phyloP scores from a whole-genome alignment of 1,140 invertebrate species.

The Orius insidiosus region DNA sequence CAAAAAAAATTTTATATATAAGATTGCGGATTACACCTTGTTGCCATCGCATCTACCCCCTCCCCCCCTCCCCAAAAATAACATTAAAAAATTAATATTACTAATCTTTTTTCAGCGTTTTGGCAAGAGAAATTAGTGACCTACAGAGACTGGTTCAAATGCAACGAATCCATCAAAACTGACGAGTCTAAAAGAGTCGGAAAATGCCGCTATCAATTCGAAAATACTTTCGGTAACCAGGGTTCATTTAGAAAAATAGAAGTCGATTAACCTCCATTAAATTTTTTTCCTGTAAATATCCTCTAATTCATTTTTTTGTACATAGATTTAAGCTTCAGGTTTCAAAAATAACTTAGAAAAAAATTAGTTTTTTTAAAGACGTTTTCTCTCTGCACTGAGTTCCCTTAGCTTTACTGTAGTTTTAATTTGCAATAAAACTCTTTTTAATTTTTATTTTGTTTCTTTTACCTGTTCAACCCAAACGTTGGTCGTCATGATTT shows the following conservation, averaged over 20 bases:
- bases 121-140: constrained; percentile 26
- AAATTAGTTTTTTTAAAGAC: no score
- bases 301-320: no score
- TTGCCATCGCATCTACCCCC: no score
- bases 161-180: constrained; percentile 24
- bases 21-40: no score
- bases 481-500: constrained; percentile 94
- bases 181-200: constrained; percentile 27
- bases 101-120: constrained; percentile 22
- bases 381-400: no score
- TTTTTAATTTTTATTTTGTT: neutral
- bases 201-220: constrained; percentile 20
- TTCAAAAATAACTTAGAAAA: no score
- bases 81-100: neutral
- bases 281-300: constrained; percentile 1
- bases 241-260: constrained; percentile 29
- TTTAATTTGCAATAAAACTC: no score
- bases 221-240: constrained; percentile 24
- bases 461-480: constrained; percentile 83
- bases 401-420: no score
- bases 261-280: constrained; percentile 24
- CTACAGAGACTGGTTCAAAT: constrained; percentile 28
- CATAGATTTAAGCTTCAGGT: no score
- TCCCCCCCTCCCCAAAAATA: no score
- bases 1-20: no score